Conservation (phyloP, 2,113 vertebrate genomes). For the Pachypanchax playfairii region DNA sequence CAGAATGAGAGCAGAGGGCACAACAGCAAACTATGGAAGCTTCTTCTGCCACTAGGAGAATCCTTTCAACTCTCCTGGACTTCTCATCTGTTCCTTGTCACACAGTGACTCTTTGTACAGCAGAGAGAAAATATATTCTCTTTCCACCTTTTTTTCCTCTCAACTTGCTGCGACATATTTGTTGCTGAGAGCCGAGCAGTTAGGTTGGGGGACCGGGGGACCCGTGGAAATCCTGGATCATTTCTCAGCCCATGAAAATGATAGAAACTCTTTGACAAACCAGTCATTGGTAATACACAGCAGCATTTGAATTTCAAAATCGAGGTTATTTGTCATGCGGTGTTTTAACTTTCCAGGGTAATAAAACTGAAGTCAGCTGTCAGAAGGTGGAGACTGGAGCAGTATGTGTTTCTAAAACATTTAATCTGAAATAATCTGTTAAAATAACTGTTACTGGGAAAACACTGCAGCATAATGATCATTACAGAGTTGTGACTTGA, state of each 20-base stretch:
- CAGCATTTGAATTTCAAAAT: not conserved
- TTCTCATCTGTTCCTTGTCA: slow-evolving; percentile 43
- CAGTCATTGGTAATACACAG: not conserved
- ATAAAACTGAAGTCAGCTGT: not conserved
- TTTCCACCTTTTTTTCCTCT: slow-evolving; percentile 1
- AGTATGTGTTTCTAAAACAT: not conserved
- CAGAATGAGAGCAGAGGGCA: slow-evolving; percentile 21
- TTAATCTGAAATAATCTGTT: not conserved
- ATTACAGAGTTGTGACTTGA: not conserved
- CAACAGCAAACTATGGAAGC: not conserved
- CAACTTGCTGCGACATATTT: slow-evolving; percentile 36
- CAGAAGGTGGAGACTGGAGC: not conserved
- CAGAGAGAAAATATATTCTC: slow-evolving; percentile 51
- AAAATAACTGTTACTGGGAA: too few species aligned
- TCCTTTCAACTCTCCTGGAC: slow-evolving; percentile 30
- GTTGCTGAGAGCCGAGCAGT: slow-evolving; percentile 12
- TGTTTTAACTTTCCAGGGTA: not conserved
- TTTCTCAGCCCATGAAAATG: not conserved
- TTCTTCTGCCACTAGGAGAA: slow-evolving; percentile 31
- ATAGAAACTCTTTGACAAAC: not conserved
- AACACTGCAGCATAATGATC: too few species aligned
- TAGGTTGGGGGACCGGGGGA: not conserved
- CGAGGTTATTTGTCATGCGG: not conserved
- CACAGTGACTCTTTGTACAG: slow-evolving; percentile 70
- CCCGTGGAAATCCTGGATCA: not conserved